phyloP scores from a whole-genome alignment of 1,140 invertebrate genomes.

The Phthorimaea operculella region DNA sequence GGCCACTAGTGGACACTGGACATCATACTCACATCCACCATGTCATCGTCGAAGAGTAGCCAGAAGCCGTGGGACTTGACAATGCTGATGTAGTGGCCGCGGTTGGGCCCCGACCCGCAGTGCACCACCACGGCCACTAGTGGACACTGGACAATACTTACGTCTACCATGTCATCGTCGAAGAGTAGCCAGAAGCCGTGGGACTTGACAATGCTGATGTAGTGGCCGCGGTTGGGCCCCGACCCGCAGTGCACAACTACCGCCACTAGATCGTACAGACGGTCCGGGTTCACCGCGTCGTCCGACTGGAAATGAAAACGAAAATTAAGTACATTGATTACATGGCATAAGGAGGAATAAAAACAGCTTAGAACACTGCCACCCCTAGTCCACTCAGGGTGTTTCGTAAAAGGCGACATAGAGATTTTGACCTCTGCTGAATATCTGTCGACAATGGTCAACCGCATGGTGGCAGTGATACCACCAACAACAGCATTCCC shows the following conservation, averaged over 20 bases:
- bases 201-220: conserved; percentile 99
- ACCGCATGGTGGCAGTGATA: too few species aligned
- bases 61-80: too few species aligned
- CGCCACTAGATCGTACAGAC: conserved; percentile 97
- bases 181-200: conserved; percentile 99
- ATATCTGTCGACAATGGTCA: too few species aligned
- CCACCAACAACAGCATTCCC: too few species aligned
- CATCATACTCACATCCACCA: conserved; percentile 98
- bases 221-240: conserved; percentile 98
- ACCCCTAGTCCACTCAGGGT: too few species aligned
- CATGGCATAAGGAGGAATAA: too few species aligned
- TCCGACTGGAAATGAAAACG: conserved; percentile 79
- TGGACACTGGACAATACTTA: conserved; percentile 95
- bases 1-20: conserved; percentile 96
- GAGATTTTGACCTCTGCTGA: too few species aligned
- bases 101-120: conserved; percentile 98
- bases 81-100: too few species aligned
- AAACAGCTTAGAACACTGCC: too few species aligned
- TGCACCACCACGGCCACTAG: conserved; percentile 99
- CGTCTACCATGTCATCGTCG: conserved; percentile 99
- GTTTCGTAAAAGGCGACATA: too few species aligned
- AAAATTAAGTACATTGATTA: neutral
- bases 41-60: conserved; percentile 99
- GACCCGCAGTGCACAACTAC: conserved; percentile 99
- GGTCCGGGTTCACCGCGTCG: conserved; percentile 97